Percentiles rank a stretch among this genome's conserved stretches.
Conservation (phyloP, 2,888 invertebrate species). For the Tenthredo amoena region DNA sequence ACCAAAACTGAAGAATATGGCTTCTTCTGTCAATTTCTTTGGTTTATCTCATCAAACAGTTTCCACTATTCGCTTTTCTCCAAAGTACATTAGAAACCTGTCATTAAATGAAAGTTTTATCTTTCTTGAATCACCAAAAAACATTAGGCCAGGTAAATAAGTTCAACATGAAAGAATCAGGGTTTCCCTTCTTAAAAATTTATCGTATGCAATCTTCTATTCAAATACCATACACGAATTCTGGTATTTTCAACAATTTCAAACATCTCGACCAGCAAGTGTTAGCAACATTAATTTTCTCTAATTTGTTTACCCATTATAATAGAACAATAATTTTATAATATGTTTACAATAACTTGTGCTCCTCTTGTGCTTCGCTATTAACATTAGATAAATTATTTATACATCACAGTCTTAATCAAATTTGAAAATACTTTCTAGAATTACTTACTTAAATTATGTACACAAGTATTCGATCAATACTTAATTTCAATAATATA, state of each 20-base stretch:
- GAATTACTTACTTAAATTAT: constrained; percentile 29
- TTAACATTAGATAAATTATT: constrained; percentile 43
- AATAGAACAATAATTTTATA: constrained; percentile 25
- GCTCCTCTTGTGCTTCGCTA: constrained; percentile 12
- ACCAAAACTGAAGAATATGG: constrained; percentile 45
- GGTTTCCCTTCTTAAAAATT: constrained; percentile 18
- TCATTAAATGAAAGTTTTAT: background rate
- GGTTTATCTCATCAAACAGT: constrained; percentile 20
- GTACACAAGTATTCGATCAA: constrained; percentile 35
- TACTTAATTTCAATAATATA: constrained; percentile 48
- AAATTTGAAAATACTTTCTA: constrained; percentile 35
- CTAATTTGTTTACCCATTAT: background rate
- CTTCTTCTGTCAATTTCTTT: constrained; percentile 36
- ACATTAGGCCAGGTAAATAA: background rate
- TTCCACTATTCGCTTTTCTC: background rate
- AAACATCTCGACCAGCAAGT: constrained; percentile 48
- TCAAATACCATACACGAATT: background rate
- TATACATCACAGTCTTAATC: constrained; percentile 50
- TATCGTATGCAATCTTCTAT: constrained; percentile 5
- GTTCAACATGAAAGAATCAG: background rate
- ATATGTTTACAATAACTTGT: constrained; percentile 26
- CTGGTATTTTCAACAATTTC: constrained; percentile 23
- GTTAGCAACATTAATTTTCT: constrained; percentile 29
- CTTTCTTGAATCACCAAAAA: background rate
- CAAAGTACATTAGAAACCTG: background rate